These are phyloP conservation scores for Scytalopus superciliaris DNA, from an alignment of 2,113 vertebrate genomes.

Conservation along the genomic window DNA sequence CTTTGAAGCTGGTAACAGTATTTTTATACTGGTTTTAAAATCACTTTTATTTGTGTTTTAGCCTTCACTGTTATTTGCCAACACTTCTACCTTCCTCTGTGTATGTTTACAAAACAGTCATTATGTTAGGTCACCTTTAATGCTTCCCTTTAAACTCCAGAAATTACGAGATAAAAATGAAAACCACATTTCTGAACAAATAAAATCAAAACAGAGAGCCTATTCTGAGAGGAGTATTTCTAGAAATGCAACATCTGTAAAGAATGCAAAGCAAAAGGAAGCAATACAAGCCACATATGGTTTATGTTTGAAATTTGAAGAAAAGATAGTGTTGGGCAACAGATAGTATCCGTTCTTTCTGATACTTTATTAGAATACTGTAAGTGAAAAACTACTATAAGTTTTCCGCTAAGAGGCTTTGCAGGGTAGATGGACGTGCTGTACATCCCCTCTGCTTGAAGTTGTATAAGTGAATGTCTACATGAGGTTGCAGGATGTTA, in stretches of 20 bases:
- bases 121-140: background rate
- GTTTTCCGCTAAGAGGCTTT: background rate
- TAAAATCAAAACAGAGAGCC: background rate
- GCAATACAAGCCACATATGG: background rate
- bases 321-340: background rate
- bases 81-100: background rate
- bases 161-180: constrained; percentile 10
- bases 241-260: constrained; percentile 12
- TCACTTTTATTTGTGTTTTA: constrained; percentile 2
- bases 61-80: background rate
- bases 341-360: background rate
- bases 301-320: background rate
- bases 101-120: background rate
- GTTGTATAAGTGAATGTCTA: background rate
- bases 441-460: background rate
- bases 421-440: background rate
- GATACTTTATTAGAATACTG: background rate
- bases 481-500: background rate
- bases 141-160: background rate
- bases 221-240: constrained; percentile 15
- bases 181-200: constrained; percentile 1
- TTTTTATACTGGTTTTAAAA: background rate
- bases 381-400: background rate
- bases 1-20: background rate
- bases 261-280: constrained; percentile 6